Evolutionary conservation across 1,140 invertebrate genomes (phyloP).

Genomic region (Papilio glaucus): DNA sequence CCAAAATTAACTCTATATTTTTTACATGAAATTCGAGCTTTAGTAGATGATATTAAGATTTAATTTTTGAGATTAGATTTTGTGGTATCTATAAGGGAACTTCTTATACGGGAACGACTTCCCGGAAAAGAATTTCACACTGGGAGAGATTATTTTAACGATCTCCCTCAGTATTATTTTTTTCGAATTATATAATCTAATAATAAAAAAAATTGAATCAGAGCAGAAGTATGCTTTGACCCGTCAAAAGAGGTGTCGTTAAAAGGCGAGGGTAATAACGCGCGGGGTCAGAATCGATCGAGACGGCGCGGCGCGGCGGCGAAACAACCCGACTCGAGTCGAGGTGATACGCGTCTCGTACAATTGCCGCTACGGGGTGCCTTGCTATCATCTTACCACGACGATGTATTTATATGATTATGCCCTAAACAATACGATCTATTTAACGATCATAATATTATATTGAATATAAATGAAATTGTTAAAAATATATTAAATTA

Average conservation of each 20-base stretch:
- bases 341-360: slow-evolving; percentile 22
- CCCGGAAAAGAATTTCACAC: neutral
- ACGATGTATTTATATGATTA: neutral
- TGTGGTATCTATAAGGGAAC: neutral
- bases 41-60: neutral
- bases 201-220: slow-evolving; percentile 32
- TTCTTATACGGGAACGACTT: too few species aligned
- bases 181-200: slow-evolving; percentile 29
- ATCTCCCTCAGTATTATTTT: slow-evolving; percentile 1
- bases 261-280: slow-evolving; percentile 65
- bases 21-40: too few species aligned
- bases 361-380: slow-evolving; percentile 19
- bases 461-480: too few species aligned
- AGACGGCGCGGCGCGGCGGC: slow-evolving; percentile 49
- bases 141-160: neutral
- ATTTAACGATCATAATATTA: too few species aligned
- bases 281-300: slow-evolving; percentile 76
- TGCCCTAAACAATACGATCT: neutral
- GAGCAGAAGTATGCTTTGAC: slow-evolving; percentile 48
- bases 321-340: slow-evolving; percentile 20
- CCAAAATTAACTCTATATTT: too few species aligned
- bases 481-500: too few species aligned
- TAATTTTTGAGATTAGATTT: too few species aligned
- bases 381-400: slow-evolving; percentile 7
- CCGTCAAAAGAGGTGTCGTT: slow-evolving; percentile 57